Conservation (phyloP, 2,113 vertebrate genomes). For the Periophthalmus modestus region DNA sequence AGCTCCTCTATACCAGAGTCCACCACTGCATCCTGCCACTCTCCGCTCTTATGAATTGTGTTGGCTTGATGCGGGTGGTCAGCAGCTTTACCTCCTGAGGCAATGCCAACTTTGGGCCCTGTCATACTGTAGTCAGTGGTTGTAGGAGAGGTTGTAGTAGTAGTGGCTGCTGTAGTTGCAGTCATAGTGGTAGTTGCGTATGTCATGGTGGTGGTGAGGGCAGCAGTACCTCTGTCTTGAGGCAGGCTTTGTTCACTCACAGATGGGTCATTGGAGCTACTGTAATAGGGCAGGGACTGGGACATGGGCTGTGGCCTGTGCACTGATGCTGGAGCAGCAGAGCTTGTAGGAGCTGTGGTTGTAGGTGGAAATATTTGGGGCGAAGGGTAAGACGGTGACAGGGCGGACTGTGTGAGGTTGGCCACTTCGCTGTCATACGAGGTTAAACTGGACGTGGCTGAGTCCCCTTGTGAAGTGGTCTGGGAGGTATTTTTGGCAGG, state of each 20-base stretch:
- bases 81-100: conserved; percentile 34
- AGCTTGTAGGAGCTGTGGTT: conserved; percentile 45
- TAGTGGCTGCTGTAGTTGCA: conserved; percentile 59
- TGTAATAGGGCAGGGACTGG: conserved; percentile 64
- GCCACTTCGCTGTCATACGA: conserved; percentile 94
- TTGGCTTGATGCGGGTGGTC: conserved; percentile 48
- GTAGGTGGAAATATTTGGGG: conserved; percentile 68
- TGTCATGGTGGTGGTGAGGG: conserved; percentile 72
- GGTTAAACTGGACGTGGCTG: conserved; percentile 88
- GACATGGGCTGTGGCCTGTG: conserved; percentile 78
- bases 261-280: conserved; percentile 49
- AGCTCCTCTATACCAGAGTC: conserved; percentile 91
- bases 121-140: conserved; percentile 60
- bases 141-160: conserved; percentile 61
- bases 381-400: conserved; percentile 74
- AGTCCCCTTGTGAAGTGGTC: conserved; percentile 82
- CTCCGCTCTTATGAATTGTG: conserved; percentile 57
- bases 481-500: conserved; percentile 48
- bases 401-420: conserved; percentile 85
- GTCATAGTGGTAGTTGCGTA: conserved; percentile 74
- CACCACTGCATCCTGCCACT: conserved; percentile 81
- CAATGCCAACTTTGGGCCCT: conserved; percentile 31
- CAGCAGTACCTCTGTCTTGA: conserved; percentile 70
- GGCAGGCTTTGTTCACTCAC: conserved; percentile 30
- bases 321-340: conserved; percentile 50